Percentiles rank a stretch among this genome's conserved stretches.
Conservation (phyloP, 2,113 vertebrate species). For the Calyptommatus sinebrachiatus region DNA sequence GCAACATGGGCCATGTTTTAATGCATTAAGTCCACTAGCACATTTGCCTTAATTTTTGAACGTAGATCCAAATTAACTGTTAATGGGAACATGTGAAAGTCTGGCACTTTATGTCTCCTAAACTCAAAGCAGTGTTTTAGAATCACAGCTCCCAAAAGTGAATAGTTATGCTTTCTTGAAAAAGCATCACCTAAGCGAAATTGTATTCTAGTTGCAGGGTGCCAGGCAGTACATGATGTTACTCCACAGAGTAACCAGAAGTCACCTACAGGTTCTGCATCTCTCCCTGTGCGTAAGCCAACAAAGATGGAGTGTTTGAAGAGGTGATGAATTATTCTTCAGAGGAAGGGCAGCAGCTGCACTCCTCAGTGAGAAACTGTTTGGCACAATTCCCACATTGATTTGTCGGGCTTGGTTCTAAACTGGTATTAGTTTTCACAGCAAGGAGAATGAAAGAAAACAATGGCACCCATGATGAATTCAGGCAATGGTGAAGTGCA, state of each 20-base stretch:
- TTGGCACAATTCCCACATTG: slow-evolving; percentile 50
- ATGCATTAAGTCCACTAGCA: not conserved
- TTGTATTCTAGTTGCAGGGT: slow-evolving; percentile 28
- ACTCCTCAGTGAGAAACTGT: slow-evolving; percentile 39
- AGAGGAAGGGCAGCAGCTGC: slow-evolving; percentile 50
- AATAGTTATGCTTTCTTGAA: slow-evolving; percentile 29
- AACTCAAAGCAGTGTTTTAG: not conserved
- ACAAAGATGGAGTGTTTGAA: slow-evolving; percentile 53
- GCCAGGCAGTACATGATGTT: slow-evolving; percentile 22
- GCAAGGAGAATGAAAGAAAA: slow-evolving; percentile 2
- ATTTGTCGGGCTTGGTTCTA: slow-evolving; percentile 15
- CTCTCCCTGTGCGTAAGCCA: slow-evolving; percentile 48
- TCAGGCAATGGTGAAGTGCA: not conserved
- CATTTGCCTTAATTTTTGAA: not conserved
- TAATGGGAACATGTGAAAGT: slow-evolving; percentile 5
- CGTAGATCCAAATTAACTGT: slow-evolving; percentile 5
- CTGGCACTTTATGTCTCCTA: slow-evolving; percentile 12
- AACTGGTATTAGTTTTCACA: slow-evolving; percentile 25
- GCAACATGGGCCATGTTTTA: not conserved
- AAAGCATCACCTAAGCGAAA: slow-evolving; percentile 23
- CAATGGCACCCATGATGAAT: not conserved
- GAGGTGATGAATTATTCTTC: slow-evolving; percentile 55
- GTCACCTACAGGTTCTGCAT: slow-evolving; percentile 42
- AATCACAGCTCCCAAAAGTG: not conserved
- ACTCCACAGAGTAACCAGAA: not conserved